Conservation (phyloP, 2,797 vertebrate genomes). For the Kryptopterus vitreolus region DNA sequence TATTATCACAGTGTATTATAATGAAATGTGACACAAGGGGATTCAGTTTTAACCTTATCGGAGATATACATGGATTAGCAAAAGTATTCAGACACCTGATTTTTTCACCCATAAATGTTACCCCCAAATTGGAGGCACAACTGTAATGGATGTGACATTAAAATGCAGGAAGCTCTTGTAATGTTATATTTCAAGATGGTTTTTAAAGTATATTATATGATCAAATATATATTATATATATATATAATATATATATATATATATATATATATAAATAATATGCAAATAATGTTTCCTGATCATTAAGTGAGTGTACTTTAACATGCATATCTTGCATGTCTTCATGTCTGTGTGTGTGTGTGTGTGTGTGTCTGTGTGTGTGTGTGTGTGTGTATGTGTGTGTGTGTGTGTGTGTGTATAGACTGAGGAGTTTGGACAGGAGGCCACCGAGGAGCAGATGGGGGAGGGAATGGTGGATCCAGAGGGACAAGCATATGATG, state of each 20-base stretch:
- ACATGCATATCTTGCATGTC: not conserved
- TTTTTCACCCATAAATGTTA: too few relatives aligned
- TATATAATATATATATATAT: too few relatives aligned
- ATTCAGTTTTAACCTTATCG: not conserved
- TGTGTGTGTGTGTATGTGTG: slow-evolving; percentile 20
- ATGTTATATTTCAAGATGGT: not conserved
- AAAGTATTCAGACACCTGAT: too few relatives aligned
- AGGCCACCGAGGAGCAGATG: slow-evolving; percentile 90
- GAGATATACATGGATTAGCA: not conserved
- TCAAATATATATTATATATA: too few relatives aligned
- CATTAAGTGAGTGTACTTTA: too few relatives aligned
- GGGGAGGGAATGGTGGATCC: slow-evolving; percentile 89
- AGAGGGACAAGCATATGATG: slow-evolving; percentile 91
- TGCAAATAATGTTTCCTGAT: too few relatives aligned
- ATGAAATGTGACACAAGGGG: not conserved
- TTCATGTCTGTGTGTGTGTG: not conserved
- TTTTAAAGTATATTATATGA: not conserved
- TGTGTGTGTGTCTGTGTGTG: not conserved
- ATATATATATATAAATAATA: too few relatives aligned
- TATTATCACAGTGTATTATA: not conserved
- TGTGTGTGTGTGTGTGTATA: slow-evolving; percentile 59
- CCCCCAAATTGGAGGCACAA: too few relatives aligned
- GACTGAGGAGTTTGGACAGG: slow-evolving; percentile 95
- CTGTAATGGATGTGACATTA: not conserved
- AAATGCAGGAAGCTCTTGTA: not conserved